phyloP scores from a whole-genome alignment of 2,888 invertebrate species.

The Phengaris arion region DNA sequence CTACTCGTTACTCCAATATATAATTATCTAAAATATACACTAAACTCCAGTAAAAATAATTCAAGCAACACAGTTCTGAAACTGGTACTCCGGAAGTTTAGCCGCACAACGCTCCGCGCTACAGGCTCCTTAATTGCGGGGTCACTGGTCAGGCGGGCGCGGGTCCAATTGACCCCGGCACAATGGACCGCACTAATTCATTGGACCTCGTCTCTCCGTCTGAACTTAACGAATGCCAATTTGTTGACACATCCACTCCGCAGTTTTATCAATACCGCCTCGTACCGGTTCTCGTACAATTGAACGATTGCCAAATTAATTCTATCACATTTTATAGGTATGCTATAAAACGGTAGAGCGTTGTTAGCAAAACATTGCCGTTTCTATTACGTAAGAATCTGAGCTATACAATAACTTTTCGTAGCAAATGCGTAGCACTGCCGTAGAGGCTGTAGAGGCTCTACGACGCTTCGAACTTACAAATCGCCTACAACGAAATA shows the following conservation, averaged over 20 bases:
- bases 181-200: constrained; percentile 45
- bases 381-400: not conserved
- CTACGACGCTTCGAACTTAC: not conserved
- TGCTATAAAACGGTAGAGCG: not conserved
- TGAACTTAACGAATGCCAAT: constrained; percentile 28
- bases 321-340: not conserved
- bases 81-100: constrained; percentile 4
- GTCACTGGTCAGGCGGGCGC: constrained; percentile 31
- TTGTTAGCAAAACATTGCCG: no score
- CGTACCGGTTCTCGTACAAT: not conserved
- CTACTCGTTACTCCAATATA: no score
- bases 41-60: not conserved
- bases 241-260: constrained; percentile 26
- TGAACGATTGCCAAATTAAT: constrained; percentile 10
- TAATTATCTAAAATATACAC: not conserved
- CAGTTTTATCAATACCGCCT: constrained; percentile 5
- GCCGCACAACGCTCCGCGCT: not conserved
- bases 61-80: not conserved
- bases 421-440: not conserved
- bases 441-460: not conserved
- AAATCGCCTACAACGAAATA: no score
- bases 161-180: constrained; percentile 47
- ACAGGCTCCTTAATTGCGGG: constrained; percentile 23
- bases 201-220: constrained; percentile 36
- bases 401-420: not conserved